These are phyloP conservation scores for Campylomormyrus numenius DNA, from an alignment of 2,113 vertebrate species.

Conservation along the genomic window DNA sequence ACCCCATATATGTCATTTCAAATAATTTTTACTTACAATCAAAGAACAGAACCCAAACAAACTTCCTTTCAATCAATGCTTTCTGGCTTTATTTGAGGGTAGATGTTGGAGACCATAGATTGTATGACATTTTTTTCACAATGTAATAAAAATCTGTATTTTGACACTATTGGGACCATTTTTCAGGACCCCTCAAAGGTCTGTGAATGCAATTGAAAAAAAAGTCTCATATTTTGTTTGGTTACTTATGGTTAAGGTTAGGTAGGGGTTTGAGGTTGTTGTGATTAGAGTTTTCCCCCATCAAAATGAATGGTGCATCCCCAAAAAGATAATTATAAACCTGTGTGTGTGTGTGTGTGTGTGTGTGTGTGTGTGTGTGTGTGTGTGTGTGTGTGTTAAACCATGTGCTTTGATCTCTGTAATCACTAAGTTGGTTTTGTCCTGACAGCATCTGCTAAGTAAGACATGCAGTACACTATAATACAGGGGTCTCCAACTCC, in stretches of 20 bases:
- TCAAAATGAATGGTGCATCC: too few relatives aligned
- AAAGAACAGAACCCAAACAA: background rate
- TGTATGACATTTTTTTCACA: background rate
- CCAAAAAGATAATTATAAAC: too few relatives aligned
- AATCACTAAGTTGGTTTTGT: background rate
- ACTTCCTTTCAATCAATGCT: background rate
- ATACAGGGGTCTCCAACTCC: too few relatives aligned
- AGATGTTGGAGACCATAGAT: background rate
- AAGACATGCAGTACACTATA: background rate
- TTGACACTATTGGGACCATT: too few relatives aligned
- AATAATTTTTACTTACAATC: background rate
- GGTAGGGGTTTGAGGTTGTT: too few relatives aligned
- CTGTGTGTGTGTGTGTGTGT: background rate
- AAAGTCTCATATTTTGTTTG: too few relatives aligned
- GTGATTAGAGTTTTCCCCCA: too few relatives aligned
- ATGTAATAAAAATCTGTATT: too few relatives aligned
- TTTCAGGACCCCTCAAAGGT: too few relatives aligned
- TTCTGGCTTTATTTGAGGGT: background rate
- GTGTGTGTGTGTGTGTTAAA: too few relatives aligned
- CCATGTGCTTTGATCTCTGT: background rate
- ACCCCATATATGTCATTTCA: background rate
- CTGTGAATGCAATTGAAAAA: too few relatives aligned
- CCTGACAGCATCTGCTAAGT: background rate
- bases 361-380: background rate
- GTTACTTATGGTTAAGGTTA: too few relatives aligned